These are phyloP conservation scores for Takifugu bimaculatus DNA, from an alignment of 2,113 vertebrate genomes.

Conservation along the genomic window DNA sequence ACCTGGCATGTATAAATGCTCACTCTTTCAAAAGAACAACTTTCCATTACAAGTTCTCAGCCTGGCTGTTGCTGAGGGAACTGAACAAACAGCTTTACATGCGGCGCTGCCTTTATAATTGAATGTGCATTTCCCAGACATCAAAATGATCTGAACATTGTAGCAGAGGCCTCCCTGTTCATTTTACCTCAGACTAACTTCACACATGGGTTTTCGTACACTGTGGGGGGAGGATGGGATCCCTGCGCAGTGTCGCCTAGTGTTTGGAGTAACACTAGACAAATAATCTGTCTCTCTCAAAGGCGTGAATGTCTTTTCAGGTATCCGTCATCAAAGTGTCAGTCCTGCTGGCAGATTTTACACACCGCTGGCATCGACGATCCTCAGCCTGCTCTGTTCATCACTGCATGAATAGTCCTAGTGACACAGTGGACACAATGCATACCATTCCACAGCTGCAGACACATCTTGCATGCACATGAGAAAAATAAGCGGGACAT, in stretches of 20 bases:
- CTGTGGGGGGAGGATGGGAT: constrained; percentile 45
- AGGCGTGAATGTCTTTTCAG: constrained; percentile 78
- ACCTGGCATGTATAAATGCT: constrained; percentile 64
- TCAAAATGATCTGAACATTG: constrained; percentile 57
- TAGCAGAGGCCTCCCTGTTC: constrained; percentile 49
- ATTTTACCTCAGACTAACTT: constrained; percentile 57
- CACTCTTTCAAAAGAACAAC: constrained; percentile 69
- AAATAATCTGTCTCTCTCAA: constrained; percentile 64
- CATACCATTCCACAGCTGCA: constrained; percentile 64
- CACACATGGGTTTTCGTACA: constrained; percentile 44
- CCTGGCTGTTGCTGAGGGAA: constrained; percentile 63
- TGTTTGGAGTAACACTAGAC: constrained; percentile 66
- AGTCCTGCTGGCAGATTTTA: constrained; percentile 76
- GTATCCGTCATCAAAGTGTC: constrained; percentile 78
- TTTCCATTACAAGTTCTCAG: constrained; percentile 73
- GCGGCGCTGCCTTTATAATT: constrained; percentile 69
- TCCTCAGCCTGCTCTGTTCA: constrained; percentile 58
- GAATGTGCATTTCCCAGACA: constrained; percentile 68
- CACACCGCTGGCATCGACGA: constrained; percentile 74
- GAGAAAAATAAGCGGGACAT: not conserved
- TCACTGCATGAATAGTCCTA: constrained; percentile 66
- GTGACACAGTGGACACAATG: constrained; percentile 60
- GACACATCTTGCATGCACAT: constrained; percentile 42
- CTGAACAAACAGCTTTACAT: constrained; percentile 64
- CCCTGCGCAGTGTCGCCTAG: constrained; percentile 56